phyloP scores from a whole-genome alignment of 2,113 vertebrate species.

The Gopherus evgoodei region DNA sequence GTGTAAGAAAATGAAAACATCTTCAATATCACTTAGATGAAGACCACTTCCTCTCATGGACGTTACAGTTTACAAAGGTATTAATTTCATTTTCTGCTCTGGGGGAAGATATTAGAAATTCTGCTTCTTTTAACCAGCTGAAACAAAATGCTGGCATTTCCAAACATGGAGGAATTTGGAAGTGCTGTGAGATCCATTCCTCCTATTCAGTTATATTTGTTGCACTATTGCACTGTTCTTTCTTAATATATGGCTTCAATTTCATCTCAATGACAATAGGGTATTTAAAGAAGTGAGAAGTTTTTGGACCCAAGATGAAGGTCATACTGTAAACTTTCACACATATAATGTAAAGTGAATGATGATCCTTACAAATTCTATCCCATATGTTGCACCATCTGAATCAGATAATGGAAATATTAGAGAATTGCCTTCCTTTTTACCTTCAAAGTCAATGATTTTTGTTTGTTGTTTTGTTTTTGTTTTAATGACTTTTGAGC shows the following conservation, averaged over 20 bases:
- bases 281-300: neutral
- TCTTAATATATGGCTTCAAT: conserved; percentile 7
- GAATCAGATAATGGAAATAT: conserved; percentile 46
- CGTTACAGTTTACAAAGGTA: conserved; percentile 47
- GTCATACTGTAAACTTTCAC: neutral
- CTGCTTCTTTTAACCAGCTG: conserved; percentile 56
- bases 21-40: conserved; percentile 46
- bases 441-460: neutral
- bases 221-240: neutral
- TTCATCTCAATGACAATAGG: neutral
- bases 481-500: conserved; percentile 36
- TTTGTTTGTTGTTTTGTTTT: neutral
- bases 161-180: conserved; percentile 33
- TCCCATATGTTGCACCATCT: conserved; percentile 11
- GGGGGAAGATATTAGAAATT: conserved; percentile 36
- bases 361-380: neutral
- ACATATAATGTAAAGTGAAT: conserved; percentile 20
- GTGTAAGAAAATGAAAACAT: conserved; percentile 27
- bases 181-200: neutral
- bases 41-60: conserved; percentile 59
- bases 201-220: conserved; percentile 17
- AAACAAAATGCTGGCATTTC: conserved; percentile 53
- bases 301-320: neutral
- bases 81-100: conserved; percentile 52
- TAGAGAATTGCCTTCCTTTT: neutral